phyloP scores from a whole-genome alignment of 2,797 vertebrate species.

The Saxicola maurus region DNA sequence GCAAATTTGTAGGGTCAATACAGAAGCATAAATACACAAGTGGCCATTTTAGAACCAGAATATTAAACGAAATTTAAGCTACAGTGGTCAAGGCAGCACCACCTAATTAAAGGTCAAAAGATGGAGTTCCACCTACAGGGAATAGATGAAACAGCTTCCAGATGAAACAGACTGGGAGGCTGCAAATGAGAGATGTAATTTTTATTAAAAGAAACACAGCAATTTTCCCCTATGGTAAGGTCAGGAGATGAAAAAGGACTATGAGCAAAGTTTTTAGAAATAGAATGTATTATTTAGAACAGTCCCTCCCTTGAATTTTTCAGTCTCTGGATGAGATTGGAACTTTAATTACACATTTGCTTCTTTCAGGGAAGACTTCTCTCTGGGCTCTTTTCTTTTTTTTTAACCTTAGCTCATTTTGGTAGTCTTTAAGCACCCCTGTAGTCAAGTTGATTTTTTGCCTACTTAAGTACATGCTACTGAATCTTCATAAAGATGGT shows the following conservation, averaged over 20 bases:
- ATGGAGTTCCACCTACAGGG: conserved; percentile 16
- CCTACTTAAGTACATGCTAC: not conserved
- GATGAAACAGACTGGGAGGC: not conserved
- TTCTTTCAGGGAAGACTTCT: not conserved
- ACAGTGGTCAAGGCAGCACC: conserved; percentile 46
- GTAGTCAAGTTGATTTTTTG: not conserved
- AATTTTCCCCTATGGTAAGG: conserved; percentile 23
- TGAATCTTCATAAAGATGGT: not conserved
- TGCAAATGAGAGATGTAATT: conserved; percentile 43
- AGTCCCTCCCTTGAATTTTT: conserved; percentile 16
- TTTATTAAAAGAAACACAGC: conserved; percentile 32
- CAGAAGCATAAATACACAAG: conserved; percentile 18
- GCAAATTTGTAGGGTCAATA: conserved; percentile 21
- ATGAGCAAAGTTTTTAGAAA: conserved; percentile 32
- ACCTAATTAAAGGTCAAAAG: conserved; percentile 54
- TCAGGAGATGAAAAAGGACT: conserved; percentile 23
- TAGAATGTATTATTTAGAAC: conserved; percentile 10
- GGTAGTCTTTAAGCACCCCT: not conserved
- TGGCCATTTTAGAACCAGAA: conserved; percentile 37
- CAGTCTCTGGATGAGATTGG: not conserved
- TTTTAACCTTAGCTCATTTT: not conserved
- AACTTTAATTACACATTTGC: conserved; percentile 14
- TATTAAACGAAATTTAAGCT: conserved; percentile 48
- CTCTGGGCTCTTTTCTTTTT: not conserved
- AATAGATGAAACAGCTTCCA: conserved; percentile 32